These are phyloP conservation scores for Agrilus planipennis DNA, from an alignment of 1,140 invertebrate genomes.

Conservation along the genomic window DNA sequence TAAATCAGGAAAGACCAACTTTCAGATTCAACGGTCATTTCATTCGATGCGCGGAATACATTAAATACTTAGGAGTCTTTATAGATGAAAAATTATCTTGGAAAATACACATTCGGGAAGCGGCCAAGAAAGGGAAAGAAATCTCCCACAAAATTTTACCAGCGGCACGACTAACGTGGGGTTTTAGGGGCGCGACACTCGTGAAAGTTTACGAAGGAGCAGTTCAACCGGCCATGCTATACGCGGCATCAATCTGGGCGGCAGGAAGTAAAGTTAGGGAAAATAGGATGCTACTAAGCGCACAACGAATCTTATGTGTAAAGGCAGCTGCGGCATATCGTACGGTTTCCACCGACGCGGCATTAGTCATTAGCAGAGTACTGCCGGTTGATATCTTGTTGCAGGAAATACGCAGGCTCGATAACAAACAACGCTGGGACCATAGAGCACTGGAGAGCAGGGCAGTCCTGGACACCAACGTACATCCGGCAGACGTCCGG, in stretches of 20 bases:
- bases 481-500: background rate
- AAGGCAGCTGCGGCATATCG: background rate
- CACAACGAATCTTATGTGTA: conserved; percentile 1
- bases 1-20: background rate
- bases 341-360: conserved; percentile 7
- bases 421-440: background rate
- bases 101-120: background rate
- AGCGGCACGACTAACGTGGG: conserved; percentile 1
- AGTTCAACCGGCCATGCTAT: conserved; percentile 15
- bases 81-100: background rate
- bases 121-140: background rate
- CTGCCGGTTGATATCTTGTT: conserved; percentile 6
- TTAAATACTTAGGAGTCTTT: background rate
- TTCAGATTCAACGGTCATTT: background rate
- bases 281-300: background rate
- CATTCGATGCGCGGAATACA: background rate
- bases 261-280: background rate
- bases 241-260: conserved; percentile 10
- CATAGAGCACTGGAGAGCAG: background rate
- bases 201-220: conserved; percentile 11
- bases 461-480: background rate
- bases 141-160: background rate
- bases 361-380: background rate
- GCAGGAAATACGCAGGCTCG: background rate
- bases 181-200: background rate